A percentile compares a stretch with the other conserved stretches of the same genome.
Conservation (phyloP, 2,797 vertebrate genomes). For the Eulemur mongoz region DNA sequence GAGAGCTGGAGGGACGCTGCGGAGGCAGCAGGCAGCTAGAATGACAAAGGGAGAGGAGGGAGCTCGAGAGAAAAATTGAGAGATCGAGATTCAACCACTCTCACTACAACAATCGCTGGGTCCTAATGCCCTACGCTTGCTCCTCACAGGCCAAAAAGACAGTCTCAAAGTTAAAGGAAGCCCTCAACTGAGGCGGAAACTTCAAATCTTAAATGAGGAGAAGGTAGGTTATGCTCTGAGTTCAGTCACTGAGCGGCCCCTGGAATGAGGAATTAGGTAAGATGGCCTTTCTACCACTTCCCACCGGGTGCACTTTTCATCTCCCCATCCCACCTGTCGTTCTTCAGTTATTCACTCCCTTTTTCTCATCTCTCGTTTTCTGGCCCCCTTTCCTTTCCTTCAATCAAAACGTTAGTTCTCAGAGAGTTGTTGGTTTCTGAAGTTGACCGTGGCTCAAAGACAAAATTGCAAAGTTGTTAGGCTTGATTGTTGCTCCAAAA, state of each 20-base stretch:
- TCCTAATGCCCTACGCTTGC: conserved; percentile 84
- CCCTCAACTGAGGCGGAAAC: background rate
- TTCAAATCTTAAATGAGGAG: background rate
- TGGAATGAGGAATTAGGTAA: conserved; percentile 2
- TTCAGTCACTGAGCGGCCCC: background rate
- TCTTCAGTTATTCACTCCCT: background rate
- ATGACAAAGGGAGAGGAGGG: conserved; percentile 80
- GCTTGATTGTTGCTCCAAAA: background rate
- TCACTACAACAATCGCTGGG: conserved; percentile 80
- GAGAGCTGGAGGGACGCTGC: conserved; percentile 78
- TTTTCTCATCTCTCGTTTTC: background rate
- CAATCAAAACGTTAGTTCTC: background rate
- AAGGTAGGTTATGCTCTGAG: background rate
- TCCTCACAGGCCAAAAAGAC: conserved; percentile 5
- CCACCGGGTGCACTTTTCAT: background rate
- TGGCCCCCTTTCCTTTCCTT: background rate
- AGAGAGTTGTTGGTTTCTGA: conserved; percentile 5
- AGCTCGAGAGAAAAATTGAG: conserved; percentile 76
- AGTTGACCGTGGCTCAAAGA: background rate
- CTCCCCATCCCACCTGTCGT: background rate
- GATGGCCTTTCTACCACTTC: background rate
- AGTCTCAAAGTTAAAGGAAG: conserved; percentile 38
- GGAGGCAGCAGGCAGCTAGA: conserved; percentile 76
- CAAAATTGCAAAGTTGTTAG: conserved; percentile 22
- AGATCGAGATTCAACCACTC: conserved; percentile 77